A percentile compares a stretch with the other conserved stretches of the same genome.
Conservation (phyloP, 2,797 vertebrate species). For the Jordanella pulchra region DNA sequence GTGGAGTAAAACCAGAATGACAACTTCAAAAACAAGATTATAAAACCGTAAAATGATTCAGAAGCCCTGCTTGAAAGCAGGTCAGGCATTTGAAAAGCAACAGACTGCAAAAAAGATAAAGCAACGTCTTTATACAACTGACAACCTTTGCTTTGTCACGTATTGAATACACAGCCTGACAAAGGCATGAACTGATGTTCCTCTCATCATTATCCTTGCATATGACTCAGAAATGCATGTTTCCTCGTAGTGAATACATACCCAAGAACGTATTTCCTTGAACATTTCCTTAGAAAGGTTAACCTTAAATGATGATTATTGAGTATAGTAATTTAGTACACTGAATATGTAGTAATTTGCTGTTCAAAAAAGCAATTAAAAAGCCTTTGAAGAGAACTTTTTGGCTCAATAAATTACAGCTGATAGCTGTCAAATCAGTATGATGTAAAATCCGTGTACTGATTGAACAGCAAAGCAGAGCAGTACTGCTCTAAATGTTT, state of each 20-base stretch:
- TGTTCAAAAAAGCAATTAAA: background rate
- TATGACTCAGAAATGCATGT: background rate
- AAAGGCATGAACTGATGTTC: background rate
- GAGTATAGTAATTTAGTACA: background rate
- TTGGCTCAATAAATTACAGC: too few species aligned
- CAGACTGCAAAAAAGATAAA: background rate
- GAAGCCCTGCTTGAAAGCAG: background rate
- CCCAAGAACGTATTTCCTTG: background rate
- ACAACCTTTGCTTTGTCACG: background rate
- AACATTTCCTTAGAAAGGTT: background rate
- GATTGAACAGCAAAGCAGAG: background rate
- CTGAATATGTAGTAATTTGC: background rate
- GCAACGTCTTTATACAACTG: background rate
- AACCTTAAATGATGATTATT: background rate
- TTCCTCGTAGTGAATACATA: background rate
- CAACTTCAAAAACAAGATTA: constrained; percentile 15
- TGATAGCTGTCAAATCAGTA: background rate
- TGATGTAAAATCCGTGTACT: background rate
- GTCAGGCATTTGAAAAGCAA: background rate
- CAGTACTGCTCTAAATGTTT: background rate
- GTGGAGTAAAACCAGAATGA: constrained; percentile 49
- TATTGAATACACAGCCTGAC: background rate
- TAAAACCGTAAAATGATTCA: background rate
- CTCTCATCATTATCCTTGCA: background rate
- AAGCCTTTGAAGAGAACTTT: background rate